Conservation (phyloP, 2,797 vertebrate genomes). For the Xiphophorus birchmanni region DNA sequence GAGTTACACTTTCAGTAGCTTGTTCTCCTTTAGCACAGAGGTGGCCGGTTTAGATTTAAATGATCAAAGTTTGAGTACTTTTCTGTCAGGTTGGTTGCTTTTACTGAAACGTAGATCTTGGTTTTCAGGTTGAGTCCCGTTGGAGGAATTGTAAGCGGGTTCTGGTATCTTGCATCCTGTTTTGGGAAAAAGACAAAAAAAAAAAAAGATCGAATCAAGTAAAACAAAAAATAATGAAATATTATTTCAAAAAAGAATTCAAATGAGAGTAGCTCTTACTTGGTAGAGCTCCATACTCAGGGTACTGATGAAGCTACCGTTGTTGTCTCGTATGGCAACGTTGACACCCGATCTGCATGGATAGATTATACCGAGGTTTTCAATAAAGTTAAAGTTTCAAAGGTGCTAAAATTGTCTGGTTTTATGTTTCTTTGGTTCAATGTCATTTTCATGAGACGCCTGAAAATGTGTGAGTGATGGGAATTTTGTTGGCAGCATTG, state of each 20-base stretch:
- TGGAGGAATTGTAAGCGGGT: constrained; percentile 59
- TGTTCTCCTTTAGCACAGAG: not conserved
- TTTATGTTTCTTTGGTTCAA: not conserved
- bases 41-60: not conserved
- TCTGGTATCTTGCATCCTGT: constrained; percentile 53
- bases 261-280: constrained; percentile 58
- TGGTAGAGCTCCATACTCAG: constrained; percentile 72
- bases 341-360: constrained; percentile 74
- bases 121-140: constrained; percentile 77
- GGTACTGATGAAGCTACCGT: constrained; percentile 80
- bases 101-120: constrained; percentile 78
- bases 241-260: not conserved
- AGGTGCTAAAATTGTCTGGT: not conserved
- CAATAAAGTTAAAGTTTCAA: not conserved
- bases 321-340: constrained; percentile 74
- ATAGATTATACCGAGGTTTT: not conserved
- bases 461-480: not conserved
- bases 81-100: constrained; percentile 75
- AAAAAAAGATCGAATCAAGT: not conserved
- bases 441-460: not conserved
- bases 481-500: not conserved
- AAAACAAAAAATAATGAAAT: not conserved
- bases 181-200: constrained; percentile 2
- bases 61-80: constrained; percentile 52
- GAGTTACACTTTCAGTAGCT: not conserved